Conservation (phyloP, 1,140 invertebrate genomes). For the Heliconius hewitsoni region DNA sequence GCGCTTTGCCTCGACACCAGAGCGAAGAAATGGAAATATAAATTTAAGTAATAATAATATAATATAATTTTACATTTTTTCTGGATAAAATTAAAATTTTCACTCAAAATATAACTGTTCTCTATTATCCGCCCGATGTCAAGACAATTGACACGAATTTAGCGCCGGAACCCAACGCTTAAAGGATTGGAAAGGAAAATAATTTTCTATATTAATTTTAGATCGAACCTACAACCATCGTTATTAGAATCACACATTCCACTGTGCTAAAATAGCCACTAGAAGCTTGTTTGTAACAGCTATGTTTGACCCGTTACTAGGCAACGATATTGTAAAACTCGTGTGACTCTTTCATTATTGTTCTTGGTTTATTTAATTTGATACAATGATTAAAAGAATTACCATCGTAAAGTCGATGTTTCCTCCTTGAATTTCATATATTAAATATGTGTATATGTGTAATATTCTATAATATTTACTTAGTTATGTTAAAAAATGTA, state of each 20-base stretch:
- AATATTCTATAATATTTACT: neutral
- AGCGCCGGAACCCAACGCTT: too few species aligned
- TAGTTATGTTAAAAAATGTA: neutral
- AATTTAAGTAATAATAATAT: too few species aligned
- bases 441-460: neutral
- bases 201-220: neutral
- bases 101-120: too few species aligned
- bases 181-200: neutral
- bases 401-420: conserved; percentile 51
- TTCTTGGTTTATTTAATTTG: conserved; percentile 37
- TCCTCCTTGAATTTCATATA: conserved; percentile 48
- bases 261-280: neutral
- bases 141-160: too few species aligned
- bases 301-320: conserved; percentile 46
- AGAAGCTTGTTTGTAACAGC: neutral
- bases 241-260: neutral
- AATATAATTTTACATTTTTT: too few species aligned
- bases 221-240: too few species aligned
- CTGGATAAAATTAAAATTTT: too few species aligned
- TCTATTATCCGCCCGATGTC: too few species aligned
- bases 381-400: conserved; percentile 51
- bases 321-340: conserved; percentile 56
- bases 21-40: too few species aligned
- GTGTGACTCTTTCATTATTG: conserved; percentile 34
- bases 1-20: too few species aligned